Conservation (phyloP, 2,113 vertebrate genomes). For the Hypomesus transpacificus region DNA sequence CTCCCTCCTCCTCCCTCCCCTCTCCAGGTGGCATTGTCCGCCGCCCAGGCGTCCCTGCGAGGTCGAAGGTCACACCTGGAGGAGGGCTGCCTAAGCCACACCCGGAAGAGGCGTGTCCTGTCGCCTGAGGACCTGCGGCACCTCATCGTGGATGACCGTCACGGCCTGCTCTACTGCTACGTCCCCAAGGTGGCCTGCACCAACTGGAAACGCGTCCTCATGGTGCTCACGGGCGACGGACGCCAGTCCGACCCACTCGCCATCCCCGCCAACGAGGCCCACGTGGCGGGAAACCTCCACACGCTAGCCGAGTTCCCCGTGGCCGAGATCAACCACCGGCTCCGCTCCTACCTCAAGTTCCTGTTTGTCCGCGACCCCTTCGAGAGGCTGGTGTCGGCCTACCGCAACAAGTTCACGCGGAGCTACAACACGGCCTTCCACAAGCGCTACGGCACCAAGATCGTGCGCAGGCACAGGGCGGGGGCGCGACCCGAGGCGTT, state of each 20-base stretch:
- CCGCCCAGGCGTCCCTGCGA: slow-evolving; percentile 74
- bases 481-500: slow-evolving; percentile 71
- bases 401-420: slow-evolving; percentile 90
- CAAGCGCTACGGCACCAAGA: slow-evolving; percentile 87
- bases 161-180: slow-evolving; percentile 91
- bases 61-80: slow-evolving; percentile 81
- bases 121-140: slow-evolving; percentile 84
- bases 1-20: slow-evolving; percentile 4
- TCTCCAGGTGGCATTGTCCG: slow-evolving; percentile 60
- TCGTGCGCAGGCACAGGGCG: slow-evolving; percentile 80
- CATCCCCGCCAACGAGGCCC: slow-evolving; percentile 89
- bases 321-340: slow-evolving; percentile 84
- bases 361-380: slow-evolving; percentile 92
- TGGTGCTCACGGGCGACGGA: slow-evolving; percentile 82
- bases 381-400: slow-evolving; percentile 90
- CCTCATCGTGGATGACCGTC: slow-evolving; percentile 89
- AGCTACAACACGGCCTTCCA: slow-evolving; percentile 92
- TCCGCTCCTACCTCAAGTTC: slow-evolving; percentile 92
- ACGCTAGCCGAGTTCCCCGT: slow-evolving; percentile 83
- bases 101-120: slow-evolving; percentile 80
- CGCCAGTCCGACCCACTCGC: slow-evolving; percentile 77
- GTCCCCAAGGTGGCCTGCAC: slow-evolving; percentile 97
- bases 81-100: slow-evolving; percentile 77
- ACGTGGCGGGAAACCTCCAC: slow-evolving; percentile 80
- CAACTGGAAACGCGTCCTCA: slow-evolving; percentile 95